phyloP scores from a whole-genome alignment of 2,888 invertebrate species.

The Rapana venosa region DNA sequence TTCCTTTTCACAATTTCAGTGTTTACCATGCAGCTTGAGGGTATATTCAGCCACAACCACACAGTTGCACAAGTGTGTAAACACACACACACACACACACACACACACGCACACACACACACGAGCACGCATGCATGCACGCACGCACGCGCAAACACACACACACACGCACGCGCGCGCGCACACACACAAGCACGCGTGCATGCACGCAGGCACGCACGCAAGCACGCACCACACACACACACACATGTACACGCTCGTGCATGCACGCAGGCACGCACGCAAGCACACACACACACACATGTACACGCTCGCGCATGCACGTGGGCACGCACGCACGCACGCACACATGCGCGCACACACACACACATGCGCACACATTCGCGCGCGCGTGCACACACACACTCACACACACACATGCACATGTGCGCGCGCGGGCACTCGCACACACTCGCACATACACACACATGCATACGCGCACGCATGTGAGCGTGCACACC shows the following conservation, averaged over 20 bases:
- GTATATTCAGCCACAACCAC: no score
- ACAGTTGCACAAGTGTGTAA: not conserved
- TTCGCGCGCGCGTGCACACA: conserved; percentile 38
- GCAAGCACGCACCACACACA: not conserved
- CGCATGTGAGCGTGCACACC: not conserved
- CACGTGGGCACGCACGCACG: conserved; percentile 36
- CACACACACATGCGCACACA: conserved; percentile 35
- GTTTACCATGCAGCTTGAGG: no score
- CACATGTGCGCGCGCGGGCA: not conserved
- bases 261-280: conserved; percentile 24
- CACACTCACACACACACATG: conserved; percentile 7
- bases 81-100: not conserved
- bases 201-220: not conserved
- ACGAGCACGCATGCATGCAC: no score
- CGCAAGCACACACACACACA: conserved; percentile 38
- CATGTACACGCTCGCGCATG: not conserved
- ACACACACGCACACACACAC: not conserved
- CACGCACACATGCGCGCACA: conserved; percentile 40
- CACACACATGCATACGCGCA: not conserved
- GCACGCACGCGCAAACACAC: no score
- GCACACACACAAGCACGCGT: not conserved
- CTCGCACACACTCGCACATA: not conserved
- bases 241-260: no score
- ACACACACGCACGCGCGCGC: not conserved
- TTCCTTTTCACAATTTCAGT: no score